A percentile compares a stretch with the other conserved stretches of the same genome.
Conservation (phyloP, 2,797 vertebrate species). For the Etheostoma nigrum region DNA sequence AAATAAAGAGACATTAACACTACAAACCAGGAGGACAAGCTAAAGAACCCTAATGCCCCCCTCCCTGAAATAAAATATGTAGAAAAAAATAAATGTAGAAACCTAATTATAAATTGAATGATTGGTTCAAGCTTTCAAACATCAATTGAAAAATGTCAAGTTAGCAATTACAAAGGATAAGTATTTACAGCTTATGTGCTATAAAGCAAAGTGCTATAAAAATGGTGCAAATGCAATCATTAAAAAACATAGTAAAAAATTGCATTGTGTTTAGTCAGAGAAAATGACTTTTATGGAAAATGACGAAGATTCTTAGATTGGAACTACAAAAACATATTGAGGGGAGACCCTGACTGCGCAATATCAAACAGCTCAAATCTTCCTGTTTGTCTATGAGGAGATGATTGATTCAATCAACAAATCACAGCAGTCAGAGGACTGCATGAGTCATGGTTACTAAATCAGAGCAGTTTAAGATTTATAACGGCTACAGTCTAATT, state of each 20-base stretch:
- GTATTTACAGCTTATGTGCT: neutral
- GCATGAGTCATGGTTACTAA: conserved; percentile 71
- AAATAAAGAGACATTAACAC: conserved; percentile 13
- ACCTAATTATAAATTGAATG: neutral
- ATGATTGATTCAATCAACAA: conserved; percentile 77
- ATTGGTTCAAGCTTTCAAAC: neutral
- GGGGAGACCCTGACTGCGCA: conserved; percentile 8
- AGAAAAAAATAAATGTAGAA: neutral
- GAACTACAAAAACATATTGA: neutral
- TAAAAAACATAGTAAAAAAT: neutral
- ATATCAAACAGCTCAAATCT: conserved; percentile 62
- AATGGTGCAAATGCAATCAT: neutral
- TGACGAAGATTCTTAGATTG: neutral
- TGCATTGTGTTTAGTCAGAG: neutral
- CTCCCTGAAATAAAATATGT: too few relatives aligned
- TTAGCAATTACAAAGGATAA: too few relatives aligned
- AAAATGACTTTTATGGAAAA: neutral
- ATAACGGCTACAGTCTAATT: conserved; percentile 68
- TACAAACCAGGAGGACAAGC: neutral
- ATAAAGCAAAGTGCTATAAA: neutral
- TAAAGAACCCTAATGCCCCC: neutral
- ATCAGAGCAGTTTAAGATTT: conserved; percentile 76
- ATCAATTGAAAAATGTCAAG: neutral
- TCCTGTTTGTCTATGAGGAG: conserved; percentile 49
- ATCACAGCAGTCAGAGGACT: conserved; percentile 67